Percentiles rank a stretch among this genome's conserved stretches.
phyloP scores from a whole-genome alignment of 2,113 vertebrate genomes.

The Cheilinus undulatus region DNA sequence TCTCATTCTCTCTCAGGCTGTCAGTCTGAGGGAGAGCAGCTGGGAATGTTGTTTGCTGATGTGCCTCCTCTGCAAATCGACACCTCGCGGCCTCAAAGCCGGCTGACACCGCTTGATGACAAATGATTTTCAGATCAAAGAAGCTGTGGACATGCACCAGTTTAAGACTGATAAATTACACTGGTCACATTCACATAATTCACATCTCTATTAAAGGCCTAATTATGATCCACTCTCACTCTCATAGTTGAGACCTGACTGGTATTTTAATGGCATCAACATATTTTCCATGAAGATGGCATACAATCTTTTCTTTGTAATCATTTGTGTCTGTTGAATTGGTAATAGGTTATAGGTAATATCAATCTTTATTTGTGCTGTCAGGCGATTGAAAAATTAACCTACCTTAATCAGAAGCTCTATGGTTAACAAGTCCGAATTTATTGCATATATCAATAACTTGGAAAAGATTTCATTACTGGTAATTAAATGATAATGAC shows the following conservation, averaged over 20 bases:
- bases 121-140: conserved; percentile 42
- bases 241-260: not conserved
- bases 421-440: too few species aligned
- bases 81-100: conserved; percentile 35
- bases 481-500: too few species aligned
- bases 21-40: conserved; percentile 57
- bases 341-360: too few species aligned
- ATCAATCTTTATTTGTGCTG: too few species aligned
- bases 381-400: too few species aligned
- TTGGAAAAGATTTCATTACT: too few species aligned
- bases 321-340: too few species aligned
- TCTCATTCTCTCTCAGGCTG: not conserved
- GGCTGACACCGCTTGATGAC: not conserved
- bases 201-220: not conserved
- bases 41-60: conserved; percentile 58
- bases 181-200: not conserved
- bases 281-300: not conserved
- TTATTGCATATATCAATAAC: too few species aligned
- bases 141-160: not conserved
- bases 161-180: conserved; percentile 5
- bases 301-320: not conserved
- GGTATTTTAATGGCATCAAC: not conserved
- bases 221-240: not conserved
- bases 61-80: conserved; percentile 26
- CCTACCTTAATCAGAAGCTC: too few species aligned